These are phyloP conservation scores for Zaprionus tsacasi DNA, from an alignment of 1,140 invertebrate genomes.

Conservation along the genomic window DNA sequence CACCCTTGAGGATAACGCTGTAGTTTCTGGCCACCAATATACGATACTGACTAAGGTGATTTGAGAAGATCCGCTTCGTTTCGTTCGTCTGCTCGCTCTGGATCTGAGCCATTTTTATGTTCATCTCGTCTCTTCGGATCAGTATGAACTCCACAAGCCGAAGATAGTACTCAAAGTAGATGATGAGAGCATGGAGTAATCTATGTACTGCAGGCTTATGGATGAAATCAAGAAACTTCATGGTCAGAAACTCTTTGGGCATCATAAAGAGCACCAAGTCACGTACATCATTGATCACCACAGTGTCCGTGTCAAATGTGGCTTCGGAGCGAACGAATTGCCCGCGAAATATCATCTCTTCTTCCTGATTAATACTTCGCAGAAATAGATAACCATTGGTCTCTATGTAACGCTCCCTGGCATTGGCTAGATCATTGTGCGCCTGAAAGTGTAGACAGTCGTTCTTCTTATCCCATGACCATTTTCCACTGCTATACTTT, in stretches of 20 bases:
- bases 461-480: constrained; percentile 62
- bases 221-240: constrained; percentile 68
- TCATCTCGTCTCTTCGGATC: constrained; percentile 73
- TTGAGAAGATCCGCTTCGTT: constrained; percentile 70
- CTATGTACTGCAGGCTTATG: constrained; percentile 61
- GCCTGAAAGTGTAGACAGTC: constrained; percentile 63
- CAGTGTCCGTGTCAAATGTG: constrained; percentile 63
- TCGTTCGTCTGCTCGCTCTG: constrained; percentile 71
- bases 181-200: constrained; percentile 70
- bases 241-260: constrained; percentile 58
- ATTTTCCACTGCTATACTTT: constrained; percentile 68
- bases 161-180: constrained; percentile 80
- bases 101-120: constrained; percentile 56
- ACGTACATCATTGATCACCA: constrained; percentile 72
- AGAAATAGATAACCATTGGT: constrained; percentile 67
- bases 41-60: constrained; percentile 69
- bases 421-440: constrained; percentile 46
- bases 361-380: constrained; percentile 66
- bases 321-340: constrained; percentile 47
- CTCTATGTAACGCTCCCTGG: constrained; percentile 55
- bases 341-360: constrained; percentile 74
- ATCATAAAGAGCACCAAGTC: constrained; percentile 74
- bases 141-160: constrained; percentile 74
- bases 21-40: constrained; percentile 76
- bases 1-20: constrained; percentile 65